These are phyloP conservation scores for Adelges cooleyi DNA, from an alignment of 1,140 invertebrate genomes.

Conservation along the genomic window DNA sequence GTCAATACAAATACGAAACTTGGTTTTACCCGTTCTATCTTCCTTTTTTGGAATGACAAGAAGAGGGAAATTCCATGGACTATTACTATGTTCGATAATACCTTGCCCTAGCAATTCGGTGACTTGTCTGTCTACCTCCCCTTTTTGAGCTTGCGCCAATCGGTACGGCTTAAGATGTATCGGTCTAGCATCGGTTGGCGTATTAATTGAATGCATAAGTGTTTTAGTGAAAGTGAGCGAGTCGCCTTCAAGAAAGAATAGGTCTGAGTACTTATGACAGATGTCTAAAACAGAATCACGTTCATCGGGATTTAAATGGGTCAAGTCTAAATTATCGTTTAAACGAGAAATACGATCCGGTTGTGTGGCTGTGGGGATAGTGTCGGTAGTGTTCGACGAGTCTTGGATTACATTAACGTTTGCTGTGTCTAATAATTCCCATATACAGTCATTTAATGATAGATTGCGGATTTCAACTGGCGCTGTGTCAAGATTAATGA, in stretches of 20 bases:
- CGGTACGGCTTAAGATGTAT: constrained; percentile 36
- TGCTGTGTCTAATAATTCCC: neutral
- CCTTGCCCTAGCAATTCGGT: constrained; percentile 28
- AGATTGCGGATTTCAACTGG: neutral
- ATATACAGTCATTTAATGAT: neutral
- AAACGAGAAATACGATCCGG: neutral
- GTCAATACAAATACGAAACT: constrained; percentile 34
- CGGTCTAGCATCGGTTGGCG: constrained; percentile 29
- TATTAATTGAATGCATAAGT: constrained; percentile 35
- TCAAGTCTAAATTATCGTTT: neutral
- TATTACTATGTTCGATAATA: constrained; percentile 20
- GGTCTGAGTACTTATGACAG: constrained; percentile 13
- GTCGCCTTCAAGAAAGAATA: constrained; percentile 25
- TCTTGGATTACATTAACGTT: neutral
- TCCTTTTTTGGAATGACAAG: constrained; percentile 32
- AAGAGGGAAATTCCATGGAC: constrained; percentile 30
- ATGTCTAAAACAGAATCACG: constrained; percentile 11
- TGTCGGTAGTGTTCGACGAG: neutral
- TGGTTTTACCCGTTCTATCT: constrained; percentile 30
- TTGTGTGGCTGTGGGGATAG: neutral
- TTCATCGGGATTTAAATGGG: constrained; percentile 31
- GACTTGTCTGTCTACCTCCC: constrained; percentile 36
- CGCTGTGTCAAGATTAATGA: too few relatives aligned
- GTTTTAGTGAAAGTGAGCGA: constrained; percentile 29
- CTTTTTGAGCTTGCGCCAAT: constrained; percentile 35